These are phyloP conservation scores for Ormyrus pomaceus DNA, from an alignment of 2,888 invertebrate genomes.

Conservation along the genomic window DNA sequence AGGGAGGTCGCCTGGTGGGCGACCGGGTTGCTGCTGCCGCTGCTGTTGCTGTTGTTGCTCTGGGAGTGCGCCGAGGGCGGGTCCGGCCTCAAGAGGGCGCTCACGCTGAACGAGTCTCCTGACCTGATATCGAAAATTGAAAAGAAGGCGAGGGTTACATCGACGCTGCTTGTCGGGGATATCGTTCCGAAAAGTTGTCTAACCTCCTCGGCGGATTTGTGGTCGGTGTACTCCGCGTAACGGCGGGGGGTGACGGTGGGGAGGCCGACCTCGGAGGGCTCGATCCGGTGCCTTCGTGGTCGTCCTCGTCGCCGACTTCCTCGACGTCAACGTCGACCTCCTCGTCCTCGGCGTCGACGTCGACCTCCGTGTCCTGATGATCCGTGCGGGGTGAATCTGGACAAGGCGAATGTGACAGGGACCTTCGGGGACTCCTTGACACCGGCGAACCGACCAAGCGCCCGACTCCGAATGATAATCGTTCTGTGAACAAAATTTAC, in stretches of 20 bases:
- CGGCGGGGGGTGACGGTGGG: constrained; percentile 67
- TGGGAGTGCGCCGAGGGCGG: constrained; percentile 81
- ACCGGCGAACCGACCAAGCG: constrained; percentile 81
- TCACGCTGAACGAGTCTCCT: constrained; percentile 87
- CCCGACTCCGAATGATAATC: constrained; percentile 90
- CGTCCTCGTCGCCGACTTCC: constrained; percentile 72
- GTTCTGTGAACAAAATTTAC: constrained; percentile 77
- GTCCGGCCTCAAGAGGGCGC: constrained; percentile 88
- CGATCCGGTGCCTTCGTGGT: constrained; percentile 66
- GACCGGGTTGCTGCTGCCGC: constrained; percentile 75
- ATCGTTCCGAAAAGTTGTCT: background rate
- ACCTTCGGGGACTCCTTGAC: constrained; percentile 67
- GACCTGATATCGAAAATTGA: constrained; percentile 77
- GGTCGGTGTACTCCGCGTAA: constrained; percentile 64
- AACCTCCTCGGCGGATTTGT: constrained; percentile 67
- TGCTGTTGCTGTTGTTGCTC: constrained; percentile 64
- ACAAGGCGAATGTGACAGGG: constrained; percentile 71
- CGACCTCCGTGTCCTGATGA: constrained; percentile 69
- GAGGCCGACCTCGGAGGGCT: constrained; percentile 71
- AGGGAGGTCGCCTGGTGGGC: constrained; percentile 75
- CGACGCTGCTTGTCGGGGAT: background rate
- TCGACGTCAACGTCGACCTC: constrained; percentile 74
- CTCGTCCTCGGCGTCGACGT: constrained; percentile 71
- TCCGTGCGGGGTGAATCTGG: constrained; percentile 71
- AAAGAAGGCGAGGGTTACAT: too few species aligned